phyloP scores from a whole-genome alignment of 2,888 invertebrate species.

The Melinaea marsaeus region DNA sequence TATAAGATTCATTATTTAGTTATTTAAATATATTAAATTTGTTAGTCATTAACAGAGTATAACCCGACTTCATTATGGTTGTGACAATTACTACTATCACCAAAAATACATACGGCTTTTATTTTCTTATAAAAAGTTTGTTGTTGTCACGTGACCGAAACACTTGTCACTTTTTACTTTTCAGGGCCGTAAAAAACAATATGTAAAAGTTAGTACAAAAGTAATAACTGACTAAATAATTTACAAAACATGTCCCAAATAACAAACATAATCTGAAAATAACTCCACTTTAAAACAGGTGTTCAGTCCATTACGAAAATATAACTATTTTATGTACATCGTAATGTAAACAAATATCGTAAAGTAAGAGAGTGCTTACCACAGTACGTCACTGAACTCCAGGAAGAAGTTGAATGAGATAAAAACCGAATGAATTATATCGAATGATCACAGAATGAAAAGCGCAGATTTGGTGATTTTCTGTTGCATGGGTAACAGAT shows the following conservation, averaged over 20 bases:
- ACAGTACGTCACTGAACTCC: conserved; percentile 27
- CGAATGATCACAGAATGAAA: conserved; percentile 32
- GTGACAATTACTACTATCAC: too few species aligned
- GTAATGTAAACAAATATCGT: conserved; percentile 10
- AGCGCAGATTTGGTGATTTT: conserved; percentile 30
- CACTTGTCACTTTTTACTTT: conserved; percentile 35
- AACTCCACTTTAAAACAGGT: conserved; percentile 14
- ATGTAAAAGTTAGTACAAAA: conserved; percentile 21
- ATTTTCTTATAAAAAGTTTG: conserved; percentile 31
- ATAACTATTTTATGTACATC: conserved; percentile 1
- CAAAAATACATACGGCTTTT: too few species aligned
- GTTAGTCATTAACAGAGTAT: too few species aligned
- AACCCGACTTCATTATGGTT: too few species aligned
- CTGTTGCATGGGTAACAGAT: conserved; percentile 15
- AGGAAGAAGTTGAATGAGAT: conserved; percentile 29
- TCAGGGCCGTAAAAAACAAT: conserved; percentile 48
- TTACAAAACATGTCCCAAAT: background rate
- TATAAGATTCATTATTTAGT: too few species aligned
- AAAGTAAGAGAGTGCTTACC: conserved; percentile 26
- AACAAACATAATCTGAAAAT: background rate
- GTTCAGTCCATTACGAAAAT: conserved; percentile 11
- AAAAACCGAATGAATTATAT: conserved; percentile 13
- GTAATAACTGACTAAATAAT: background rate
- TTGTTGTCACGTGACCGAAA: conserved; percentile 49
- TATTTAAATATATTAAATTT: too few species aligned